phyloP scores from a whole-genome alignment of 2,113 vertebrate genomes.

The Sterna hirundo region DNA sequence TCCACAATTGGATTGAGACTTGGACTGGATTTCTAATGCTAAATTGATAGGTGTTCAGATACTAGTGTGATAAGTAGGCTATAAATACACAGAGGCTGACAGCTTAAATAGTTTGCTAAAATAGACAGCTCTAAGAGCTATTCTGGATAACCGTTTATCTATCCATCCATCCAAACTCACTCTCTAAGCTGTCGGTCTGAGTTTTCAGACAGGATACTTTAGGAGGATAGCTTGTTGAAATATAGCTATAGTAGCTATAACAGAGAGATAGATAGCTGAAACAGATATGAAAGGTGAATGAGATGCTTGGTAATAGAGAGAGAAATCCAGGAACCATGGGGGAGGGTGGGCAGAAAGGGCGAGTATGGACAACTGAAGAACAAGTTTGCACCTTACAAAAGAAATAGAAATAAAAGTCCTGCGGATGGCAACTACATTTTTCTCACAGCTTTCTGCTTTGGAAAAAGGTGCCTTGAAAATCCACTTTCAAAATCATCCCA shows the following conservation, averaged over 20 bases:
- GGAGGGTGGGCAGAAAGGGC: too few relatives aligned
- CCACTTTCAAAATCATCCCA: neutral
- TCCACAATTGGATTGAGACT: neutral
- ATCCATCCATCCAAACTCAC: slow-evolving; percentile 13
- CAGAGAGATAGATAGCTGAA: slow-evolving; percentile 19
- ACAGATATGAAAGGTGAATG: neutral
- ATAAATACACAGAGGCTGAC: slow-evolving; percentile 37
- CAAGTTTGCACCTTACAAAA: neutral
- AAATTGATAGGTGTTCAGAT: slow-evolving; percentile 46
- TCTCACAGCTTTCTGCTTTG: neutral
- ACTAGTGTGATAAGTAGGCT: slow-evolving; percentile 8
- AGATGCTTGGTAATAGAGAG: neutral
- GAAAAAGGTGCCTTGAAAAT: neutral
- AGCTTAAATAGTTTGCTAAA: slow-evolving; percentile 45
- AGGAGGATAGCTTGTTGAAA: neutral
- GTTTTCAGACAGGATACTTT: slow-evolving; percentile 38
- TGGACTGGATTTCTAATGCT: slow-evolving; percentile 49
- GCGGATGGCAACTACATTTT: neutral
- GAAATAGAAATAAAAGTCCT: neutral
- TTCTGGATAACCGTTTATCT: slow-evolving; percentile 11
- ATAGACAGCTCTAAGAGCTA: neutral
- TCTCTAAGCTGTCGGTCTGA: slow-evolving; percentile 2
- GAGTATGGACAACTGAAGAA: neutral
- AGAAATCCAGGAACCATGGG: neutral
- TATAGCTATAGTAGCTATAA: neutral